Percentiles rank a stretch among this genome's conserved stretches.
Evolutionary conservation across 1,140 invertebrate genomes (phyloP).

Genomic region (Hermetia illucens): DNA sequence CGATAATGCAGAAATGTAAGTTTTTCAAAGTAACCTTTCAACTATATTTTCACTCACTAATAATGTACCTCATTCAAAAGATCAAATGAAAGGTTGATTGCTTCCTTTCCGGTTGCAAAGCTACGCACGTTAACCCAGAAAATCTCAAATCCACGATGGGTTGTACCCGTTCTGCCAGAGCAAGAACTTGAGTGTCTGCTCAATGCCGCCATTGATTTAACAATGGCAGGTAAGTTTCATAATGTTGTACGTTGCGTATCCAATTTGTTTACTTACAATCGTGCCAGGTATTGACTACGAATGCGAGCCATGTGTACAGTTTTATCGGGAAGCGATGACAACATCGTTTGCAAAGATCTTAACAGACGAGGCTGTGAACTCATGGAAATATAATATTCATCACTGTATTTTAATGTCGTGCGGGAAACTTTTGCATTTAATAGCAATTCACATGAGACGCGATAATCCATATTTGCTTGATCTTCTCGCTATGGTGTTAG

Average conservation of each 20-base stretch:
- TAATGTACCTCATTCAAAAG: conserved; percentile 9
- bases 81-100: conserved; percentile 26
- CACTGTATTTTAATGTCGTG: conserved; percentile 89
- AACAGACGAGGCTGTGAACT: conserved; percentile 95
- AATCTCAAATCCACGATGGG: conserved; percentile 88
- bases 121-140: conserved; percentile 84
- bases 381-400: conserved; percentile 96
- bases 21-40: not conserved
- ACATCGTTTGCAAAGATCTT: conserved; percentile 94
- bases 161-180: conserved; percentile 90
- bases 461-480: conserved; percentile 91
- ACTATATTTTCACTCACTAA: not conserved
- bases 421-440: conserved; percentile 80
- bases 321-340: conserved; percentile 88
- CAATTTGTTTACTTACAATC: conserved; percentile 6
- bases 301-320: conserved; percentile 83
- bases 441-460: conserved; percentile 76
- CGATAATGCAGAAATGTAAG: conserved; percentile 2
- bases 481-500: conserved; percentile 83
- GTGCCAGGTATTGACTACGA: conserved; percentile 67
- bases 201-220: conserved; percentile 76
- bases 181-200: conserved; percentile 88
- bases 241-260: not conserved
- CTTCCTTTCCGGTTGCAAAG: conserved; percentile 68
- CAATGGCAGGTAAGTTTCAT: conserved; percentile 48